phyloP scores from a whole-genome alignment of 2,888 invertebrate species.

The Eilema sororculum region DNA sequence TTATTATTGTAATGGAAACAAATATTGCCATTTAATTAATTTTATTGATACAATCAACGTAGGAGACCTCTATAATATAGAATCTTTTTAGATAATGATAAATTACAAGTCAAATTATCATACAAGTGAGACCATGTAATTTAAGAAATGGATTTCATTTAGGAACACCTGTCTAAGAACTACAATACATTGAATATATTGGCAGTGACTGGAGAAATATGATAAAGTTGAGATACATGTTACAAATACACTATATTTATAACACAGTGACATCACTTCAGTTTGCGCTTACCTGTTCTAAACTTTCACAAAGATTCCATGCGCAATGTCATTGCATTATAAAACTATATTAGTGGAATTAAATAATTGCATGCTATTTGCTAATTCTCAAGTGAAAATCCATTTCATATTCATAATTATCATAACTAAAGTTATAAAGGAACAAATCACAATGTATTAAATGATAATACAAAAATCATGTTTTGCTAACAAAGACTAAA shows the following conservation, averaged over 20 bases:
- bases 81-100: conserved; percentile 81
- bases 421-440: conserved; percentile 71
- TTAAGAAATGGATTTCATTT: conserved; percentile 77
- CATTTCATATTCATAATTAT: conserved; percentile 61
- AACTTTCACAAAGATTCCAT: not conserved
- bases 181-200: conserved; percentile 66
- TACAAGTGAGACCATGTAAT: conserved; percentile 83
- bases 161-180: conserved; percentile 72
- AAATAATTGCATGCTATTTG: conserved; percentile 55
- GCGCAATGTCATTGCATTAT: conserved; percentile 19
- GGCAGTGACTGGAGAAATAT: conserved; percentile 76
- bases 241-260: conserved; percentile 16
- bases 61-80: conserved; percentile 79
- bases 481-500: conserved; percentile 72
- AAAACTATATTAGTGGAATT: conserved; percentile 48
- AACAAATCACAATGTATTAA: conserved; percentile 77
- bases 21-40: conserved; percentile 67
- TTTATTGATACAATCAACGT: conserved; percentile 83
- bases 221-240: conserved; percentile 43
- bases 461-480: conserved; percentile 68
- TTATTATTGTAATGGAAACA: conserved; percentile 51
- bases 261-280: conserved; percentile 15
- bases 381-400: conserved; percentile 61
- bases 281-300: not conserved
- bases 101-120: conserved; percentile 82